phyloP scores from a whole-genome alignment of 2,888 invertebrate species.

The Epirrhoe tristata region DNA sequence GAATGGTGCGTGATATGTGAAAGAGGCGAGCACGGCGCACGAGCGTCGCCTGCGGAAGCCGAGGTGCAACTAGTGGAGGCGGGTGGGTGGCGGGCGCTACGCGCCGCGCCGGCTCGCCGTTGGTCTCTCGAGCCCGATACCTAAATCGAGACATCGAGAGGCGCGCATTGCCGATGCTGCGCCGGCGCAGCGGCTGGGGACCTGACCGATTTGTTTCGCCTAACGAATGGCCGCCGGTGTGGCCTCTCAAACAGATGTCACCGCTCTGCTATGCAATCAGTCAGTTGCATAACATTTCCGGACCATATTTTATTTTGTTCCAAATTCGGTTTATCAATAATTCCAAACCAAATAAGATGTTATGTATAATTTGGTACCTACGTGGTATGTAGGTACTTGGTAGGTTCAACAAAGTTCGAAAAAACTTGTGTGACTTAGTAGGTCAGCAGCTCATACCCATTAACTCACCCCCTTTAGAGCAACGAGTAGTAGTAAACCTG shows the following conservation, averaged over 20 bases:
- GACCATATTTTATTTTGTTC: slow-evolving; percentile 26
- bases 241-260: slow-evolving; percentile 50
- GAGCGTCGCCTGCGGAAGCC: slow-evolving; percentile 23
- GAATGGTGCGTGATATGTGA: slow-evolving; percentile 43
- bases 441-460: too few relatives aligned
- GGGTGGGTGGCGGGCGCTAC: slow-evolving; percentile 13
- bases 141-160: slow-evolving; percentile 9
- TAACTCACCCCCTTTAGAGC: too few relatives aligned
- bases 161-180: slow-evolving; percentile 42
- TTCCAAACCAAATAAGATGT: too few relatives aligned
- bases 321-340: slow-evolving; percentile 4
- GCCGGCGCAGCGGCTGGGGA: slow-evolving; percentile 52
- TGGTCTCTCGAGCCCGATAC: slow-evolving; percentile 55
- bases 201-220: slow-evolving; percentile 69
- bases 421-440: too few relatives aligned
- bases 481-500: too few relatives aligned
- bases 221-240: slow-evolving; percentile 34
- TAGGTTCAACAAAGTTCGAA: too few relatives aligned
- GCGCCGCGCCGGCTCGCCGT: slow-evolving; percentile 42
- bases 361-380: too few relatives aligned
- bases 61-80: slow-evolving; percentile 36
- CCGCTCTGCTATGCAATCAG: slow-evolving; percentile 46
- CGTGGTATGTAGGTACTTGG: too few relatives aligned
- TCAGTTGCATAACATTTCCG: slow-evolving; percentile 49
- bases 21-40: slow-evolving; percentile 27